A percentile compares a stretch with the other conserved stretches of the same genome.
phyloP scores from a whole-genome alignment of 1,140 invertebrate genomes.

The Metaphire vulgaris region DNA sequence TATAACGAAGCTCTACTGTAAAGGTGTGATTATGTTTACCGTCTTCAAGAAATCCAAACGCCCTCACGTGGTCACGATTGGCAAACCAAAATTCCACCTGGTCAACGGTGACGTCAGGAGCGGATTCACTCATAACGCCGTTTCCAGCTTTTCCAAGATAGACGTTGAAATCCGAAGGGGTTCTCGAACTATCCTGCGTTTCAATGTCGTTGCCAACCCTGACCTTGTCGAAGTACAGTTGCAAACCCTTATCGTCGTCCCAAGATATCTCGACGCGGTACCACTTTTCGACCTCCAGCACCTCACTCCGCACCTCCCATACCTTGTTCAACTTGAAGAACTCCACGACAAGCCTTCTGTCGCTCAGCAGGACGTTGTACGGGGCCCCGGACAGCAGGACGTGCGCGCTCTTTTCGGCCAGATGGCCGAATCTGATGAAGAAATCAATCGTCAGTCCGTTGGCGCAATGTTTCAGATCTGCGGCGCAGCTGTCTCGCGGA shows the following conservation, averaged over 20 bases:
- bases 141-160: background rate
- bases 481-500: slow-evolving; percentile 41
- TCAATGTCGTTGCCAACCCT: background rate
- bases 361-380: slow-evolving; percentile 41
- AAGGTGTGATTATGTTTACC: too few species aligned
- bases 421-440: slow-evolving; percentile 39
- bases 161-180: background rate
- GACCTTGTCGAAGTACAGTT: slow-evolving; percentile 39
- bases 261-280: slow-evolving; percentile 46
- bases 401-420: slow-evolving; percentile 35
- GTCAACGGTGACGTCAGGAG: slow-evolving; percentile 39
- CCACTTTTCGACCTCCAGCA: slow-evolving; percentile 38
- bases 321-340: slow-evolving; percentile 32
- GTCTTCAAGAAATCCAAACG: slow-evolving; percentile 23
- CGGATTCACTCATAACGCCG: background rate
- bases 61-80: slow-evolving; percentile 22
- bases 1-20: too few species aligned
- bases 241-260: slow-evolving; percentile 41
- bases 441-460: slow-evolving; percentile 46
- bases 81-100: slow-evolving; percentile 48
- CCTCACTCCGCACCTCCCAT: slow-evolving; percentile 38
- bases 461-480: slow-evolving; percentile 44
- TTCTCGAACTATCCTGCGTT: background rate
- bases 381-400: slow-evolving; percentile 42
- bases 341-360: slow-evolving; percentile 38